These are phyloP conservation scores for Cossypha polioptera DNA, from an alignment of 2,797 vertebrate genomes.

Conservation along the genomic window DNA sequence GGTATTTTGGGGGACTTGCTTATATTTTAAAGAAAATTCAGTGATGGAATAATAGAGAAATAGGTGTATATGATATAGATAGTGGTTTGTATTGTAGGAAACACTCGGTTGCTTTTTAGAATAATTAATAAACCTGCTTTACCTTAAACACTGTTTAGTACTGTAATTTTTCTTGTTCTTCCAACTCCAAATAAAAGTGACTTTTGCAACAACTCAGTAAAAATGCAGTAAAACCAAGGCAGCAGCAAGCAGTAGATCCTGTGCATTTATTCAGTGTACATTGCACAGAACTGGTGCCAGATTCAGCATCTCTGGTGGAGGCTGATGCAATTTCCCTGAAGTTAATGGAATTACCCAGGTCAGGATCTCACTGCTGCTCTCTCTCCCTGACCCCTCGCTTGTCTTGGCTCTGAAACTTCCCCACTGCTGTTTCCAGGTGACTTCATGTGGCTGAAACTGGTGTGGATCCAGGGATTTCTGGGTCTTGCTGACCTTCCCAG, in stretches of 20 bases:
- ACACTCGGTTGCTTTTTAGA: neutral
- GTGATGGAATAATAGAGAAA: neutral
- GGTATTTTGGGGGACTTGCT: neutral
- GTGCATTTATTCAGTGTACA: neutral
- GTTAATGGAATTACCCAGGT: constrained; percentile 10
- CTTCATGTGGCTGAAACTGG: fast-evolving
- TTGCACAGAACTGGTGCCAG: neutral
- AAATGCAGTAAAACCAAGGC: neutral
- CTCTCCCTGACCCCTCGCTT: neutral
- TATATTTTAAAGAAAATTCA: neutral
- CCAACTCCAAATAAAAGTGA: neutral
- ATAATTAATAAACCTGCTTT: neutral
- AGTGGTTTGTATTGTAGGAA: neutral
- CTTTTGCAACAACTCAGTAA: neutral
- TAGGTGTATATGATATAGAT: fast-evolving
- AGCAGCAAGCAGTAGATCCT: neutral
- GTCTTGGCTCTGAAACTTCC: neutral
- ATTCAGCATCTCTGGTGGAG: neutral
- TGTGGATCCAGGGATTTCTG: neutral
- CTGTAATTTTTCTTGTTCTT: neutral
- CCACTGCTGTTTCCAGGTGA: neutral
- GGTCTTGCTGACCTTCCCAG: neutral
- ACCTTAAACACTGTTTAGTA: neutral
- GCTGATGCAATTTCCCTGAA: constrained; percentile 13
- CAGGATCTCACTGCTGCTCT: neutral